Evolutionary conservation across 2,888 invertebrate genomes (phyloP), one percentile per base, ranked within the genome.

Genomic region (Opisthograptis luteolata): DNA sequence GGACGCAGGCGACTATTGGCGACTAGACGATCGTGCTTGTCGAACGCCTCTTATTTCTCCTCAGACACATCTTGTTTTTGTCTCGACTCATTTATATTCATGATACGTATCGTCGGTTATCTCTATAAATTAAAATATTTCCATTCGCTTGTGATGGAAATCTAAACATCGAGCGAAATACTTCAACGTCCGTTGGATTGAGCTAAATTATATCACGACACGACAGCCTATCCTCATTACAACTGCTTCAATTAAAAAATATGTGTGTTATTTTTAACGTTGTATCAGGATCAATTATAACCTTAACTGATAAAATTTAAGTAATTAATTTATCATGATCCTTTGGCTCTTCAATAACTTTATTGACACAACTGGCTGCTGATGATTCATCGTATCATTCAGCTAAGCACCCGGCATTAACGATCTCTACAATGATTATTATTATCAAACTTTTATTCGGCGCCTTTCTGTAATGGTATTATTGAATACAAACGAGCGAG

Each of bases 61-160:
- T 67, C 81, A 81, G 81, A 84, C 82, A 85, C 79, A 87, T 87
- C 85, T 87, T 72, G 87, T 87, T 87, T 90, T 87, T 88, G 86
- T 84, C 79, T 79, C 70, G 55, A 68, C 81, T 87, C 81, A 87
- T 90, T 88, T 87, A 87, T 85, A 90, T 89, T 89, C 89, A 87
- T 81, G 84, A 87, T 87, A 82, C 81, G 80, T 81, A 86, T 83
- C 83, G 81, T 69, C 79, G 74, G 82, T 83, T 87, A 84, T 84
- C 82, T 81, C 76, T 81, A 86, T 85, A 85, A 86, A 87, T 84
- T 81, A 82, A 81, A 80, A 82, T 85, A 81, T 76, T 79, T 71
- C 72, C 72, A 73, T 71, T 76, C 65, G 72, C 65, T 58, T 69
- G 56, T 62, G 69, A 76, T 73, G 68, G 65, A 68, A 70, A 73